Conservation (phyloP, 2,888 invertebrate genomes). For the Argynnis bischoffii region DNA sequence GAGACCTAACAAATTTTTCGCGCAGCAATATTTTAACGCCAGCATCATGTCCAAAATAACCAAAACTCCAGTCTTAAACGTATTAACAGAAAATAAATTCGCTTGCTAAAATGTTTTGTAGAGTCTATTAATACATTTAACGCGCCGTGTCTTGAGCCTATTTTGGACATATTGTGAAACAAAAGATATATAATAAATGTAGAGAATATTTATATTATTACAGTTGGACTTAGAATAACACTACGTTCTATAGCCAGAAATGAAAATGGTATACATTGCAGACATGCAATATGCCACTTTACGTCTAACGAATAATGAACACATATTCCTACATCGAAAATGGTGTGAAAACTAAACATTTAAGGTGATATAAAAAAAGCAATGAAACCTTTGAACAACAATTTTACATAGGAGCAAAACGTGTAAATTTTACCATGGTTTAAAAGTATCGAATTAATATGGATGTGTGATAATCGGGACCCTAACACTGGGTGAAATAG, state of each 20-base stretch:
- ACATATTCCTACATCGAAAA: conserved; percentile 63
- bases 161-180: conserved; percentile 36
- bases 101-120: conserved; percentile 33
- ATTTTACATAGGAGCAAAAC: conserved; percentile 59
- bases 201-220: not conserved
- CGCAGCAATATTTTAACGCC: conserved; percentile 57
- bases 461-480: conserved; percentile 40
- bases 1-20: conserved; percentile 45
- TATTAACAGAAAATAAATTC: conserved; percentile 41
- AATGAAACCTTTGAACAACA: conserved; percentile 62
- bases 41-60: conserved; percentile 50
- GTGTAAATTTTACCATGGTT: conserved; percentile 57
- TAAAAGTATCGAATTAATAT: conserved; percentile 26
- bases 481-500: conserved; percentile 46
- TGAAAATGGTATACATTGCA: conserved; percentile 32
- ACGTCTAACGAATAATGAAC: conserved; percentile 46
- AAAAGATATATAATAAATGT: not conserved
- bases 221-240: conserved; percentile 20
- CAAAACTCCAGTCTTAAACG: conserved; percentile 41
- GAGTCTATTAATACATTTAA: conserved; percentile 40
- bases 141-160: conserved; percentile 37
- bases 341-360: conserved; percentile 67
- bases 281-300: conserved; percentile 42
- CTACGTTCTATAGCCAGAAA: conserved; percentile 41
- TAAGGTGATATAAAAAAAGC: conserved; percentile 60